These are phyloP conservation scores for Peromyscus leucopus DNA, from an alignment of 2,113 vertebrate species.

Conservation along the genomic window DNA sequence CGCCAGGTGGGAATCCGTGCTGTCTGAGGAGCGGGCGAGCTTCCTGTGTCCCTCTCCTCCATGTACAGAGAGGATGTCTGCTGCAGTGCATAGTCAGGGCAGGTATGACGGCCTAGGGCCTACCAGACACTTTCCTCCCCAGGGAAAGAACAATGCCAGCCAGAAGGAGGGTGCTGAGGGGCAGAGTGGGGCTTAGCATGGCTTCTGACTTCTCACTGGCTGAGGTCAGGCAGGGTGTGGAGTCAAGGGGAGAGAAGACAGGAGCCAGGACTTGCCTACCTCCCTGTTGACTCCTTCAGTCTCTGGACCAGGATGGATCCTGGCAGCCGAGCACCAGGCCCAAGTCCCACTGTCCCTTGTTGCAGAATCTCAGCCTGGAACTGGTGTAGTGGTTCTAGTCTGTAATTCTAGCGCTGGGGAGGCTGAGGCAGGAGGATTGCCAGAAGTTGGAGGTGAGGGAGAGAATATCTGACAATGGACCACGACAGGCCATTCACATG, in stretches of 20 bases:
- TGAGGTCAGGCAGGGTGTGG: no score
- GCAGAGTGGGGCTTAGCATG: not conserved
- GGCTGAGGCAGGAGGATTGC: not conserved
- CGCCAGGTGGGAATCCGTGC: no score
- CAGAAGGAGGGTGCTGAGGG: not conserved
- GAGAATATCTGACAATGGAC: not conserved
- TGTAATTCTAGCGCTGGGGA: not conserved
- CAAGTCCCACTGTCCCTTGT: accelerated
- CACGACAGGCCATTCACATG: no score
- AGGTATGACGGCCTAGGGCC: accelerated
- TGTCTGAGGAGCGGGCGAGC: accelerated
- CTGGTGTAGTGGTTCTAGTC: no score
- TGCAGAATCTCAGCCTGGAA: not conserved
- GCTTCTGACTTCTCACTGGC: accelerated
- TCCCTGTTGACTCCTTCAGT: not conserved
- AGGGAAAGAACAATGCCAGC: not conserved
- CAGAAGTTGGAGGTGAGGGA: not conserved
- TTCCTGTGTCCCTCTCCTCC: accelerated
- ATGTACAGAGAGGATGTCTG: not conserved
- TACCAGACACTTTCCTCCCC: not conserved
- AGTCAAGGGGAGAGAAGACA: not conserved
- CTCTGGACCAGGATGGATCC: not conserved
- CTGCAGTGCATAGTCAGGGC: accelerated
- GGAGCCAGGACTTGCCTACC: not conserved
- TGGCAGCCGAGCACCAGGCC: accelerated